These are phyloP conservation scores for Frieseomelitta varia DNA, from an alignment of 1,140 invertebrate genomes.

Conservation along the genomic window DNA sequence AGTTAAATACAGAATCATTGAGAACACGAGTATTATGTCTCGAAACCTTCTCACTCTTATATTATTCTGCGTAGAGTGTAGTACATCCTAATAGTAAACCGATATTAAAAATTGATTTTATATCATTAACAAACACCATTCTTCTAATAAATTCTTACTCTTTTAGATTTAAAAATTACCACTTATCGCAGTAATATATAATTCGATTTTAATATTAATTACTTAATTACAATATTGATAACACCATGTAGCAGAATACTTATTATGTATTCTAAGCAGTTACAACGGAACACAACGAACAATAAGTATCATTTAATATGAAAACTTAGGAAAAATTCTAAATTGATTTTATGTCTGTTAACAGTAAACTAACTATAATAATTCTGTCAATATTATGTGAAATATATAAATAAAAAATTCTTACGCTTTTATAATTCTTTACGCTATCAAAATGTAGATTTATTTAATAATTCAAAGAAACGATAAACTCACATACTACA, in stretches of 20 bases:
- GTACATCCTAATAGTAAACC: constrained; percentile 56
- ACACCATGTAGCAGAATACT: neutral
- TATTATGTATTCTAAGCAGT: neutral
- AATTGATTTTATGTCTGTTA: neutral
- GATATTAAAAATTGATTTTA: constrained; percentile 47
- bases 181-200: too few relatives aligned
- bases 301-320: neutral
- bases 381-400: neutral
- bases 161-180: neutral
- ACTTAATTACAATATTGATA: neutral
- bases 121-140: constrained; percentile 41
- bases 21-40: constrained; percentile 39
- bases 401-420: too few relatives aligned
- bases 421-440: constrained; percentile 1
- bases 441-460: neutral
- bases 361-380: neutral
- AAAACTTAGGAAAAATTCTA: neutral
- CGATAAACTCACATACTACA: neutral
- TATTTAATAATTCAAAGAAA: neutral
- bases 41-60: constrained; percentile 43
- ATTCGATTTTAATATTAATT: neutral
- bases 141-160: neutral
- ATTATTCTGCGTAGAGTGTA: constrained; percentile 44
- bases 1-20: constrained; percentile 24
- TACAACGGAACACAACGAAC: neutral